These are phyloP conservation scores for Axis porcinus DNA, from an alignment of 2,113 vertebrate genomes.

Conservation along the genomic window DNA sequence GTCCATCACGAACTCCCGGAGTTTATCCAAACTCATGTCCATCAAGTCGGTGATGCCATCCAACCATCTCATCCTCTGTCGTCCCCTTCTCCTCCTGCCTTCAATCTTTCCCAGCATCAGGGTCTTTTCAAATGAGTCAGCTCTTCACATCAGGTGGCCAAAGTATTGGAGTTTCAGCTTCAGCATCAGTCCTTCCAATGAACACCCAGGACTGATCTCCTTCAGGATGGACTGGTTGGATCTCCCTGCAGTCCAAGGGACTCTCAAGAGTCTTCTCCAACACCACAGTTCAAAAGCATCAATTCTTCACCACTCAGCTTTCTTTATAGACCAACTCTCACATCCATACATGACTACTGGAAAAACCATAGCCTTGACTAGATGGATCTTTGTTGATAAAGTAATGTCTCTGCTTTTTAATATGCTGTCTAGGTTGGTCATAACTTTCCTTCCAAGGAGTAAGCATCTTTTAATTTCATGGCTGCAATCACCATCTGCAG, in stretches of 20 bases:
- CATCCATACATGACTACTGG: not conserved
- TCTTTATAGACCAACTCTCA: not conserved
- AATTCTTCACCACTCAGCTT: rapidly evolving
- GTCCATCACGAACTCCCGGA: not conserved
- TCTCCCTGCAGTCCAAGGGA: not conserved
- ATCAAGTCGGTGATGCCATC: not conserved
- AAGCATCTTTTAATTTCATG: too few species aligned
- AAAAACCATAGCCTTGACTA: not conserved
- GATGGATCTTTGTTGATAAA: not conserved
- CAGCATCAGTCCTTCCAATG: not conserved
- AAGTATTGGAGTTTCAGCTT: not conserved
- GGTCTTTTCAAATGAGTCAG: not conserved
- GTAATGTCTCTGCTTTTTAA: not conserved
- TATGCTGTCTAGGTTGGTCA: not conserved
- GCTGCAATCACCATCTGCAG: not conserved
- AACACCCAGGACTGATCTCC: not conserved
- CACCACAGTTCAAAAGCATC: not conserved
- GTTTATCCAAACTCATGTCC: not conserved
- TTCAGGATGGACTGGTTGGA: not conserved
- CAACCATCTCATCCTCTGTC: not conserved
- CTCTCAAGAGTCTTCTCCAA: not conserved
- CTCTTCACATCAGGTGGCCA: not conserved
- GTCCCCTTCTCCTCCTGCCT: not conserved
- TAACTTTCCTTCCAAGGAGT: not conserved
- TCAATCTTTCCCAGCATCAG: not conserved